phyloP scores from a whole-genome alignment of 2,888 invertebrate genomes.

The Patella depressa region DNA sequence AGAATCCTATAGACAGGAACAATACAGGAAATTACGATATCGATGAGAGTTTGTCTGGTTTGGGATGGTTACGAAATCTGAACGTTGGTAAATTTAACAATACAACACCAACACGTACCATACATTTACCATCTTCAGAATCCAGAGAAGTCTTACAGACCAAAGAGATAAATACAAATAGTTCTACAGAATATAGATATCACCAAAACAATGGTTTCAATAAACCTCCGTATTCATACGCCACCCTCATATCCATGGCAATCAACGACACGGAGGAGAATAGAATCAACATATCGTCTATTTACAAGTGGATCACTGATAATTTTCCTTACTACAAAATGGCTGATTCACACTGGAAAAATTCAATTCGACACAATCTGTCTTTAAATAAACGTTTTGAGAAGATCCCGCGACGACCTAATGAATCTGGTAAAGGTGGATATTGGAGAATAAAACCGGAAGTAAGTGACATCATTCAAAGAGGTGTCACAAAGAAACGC shows the following conservation, averaged over 20 bases:
- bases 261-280: neutral
- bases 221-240: neutral
- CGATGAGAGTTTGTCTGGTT: too few species aligned
- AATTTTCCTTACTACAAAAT: constrained; percentile 1
- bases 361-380: neutral
- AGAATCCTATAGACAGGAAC: too few species aligned
- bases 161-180: too few species aligned
- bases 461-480: neutral
- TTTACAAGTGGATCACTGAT: constrained; percentile 7
- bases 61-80: too few species aligned
- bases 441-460: constrained; percentile 10
- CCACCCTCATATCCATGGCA: neutral
- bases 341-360: neutral
- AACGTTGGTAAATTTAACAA: too few species aligned
- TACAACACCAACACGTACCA: too few species aligned
- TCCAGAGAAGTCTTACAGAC: too few species aligned
- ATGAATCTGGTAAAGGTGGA: neutral
- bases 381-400: neutral
- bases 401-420: neutral
- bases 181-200: too few species aligned
- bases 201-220: too few species aligned
- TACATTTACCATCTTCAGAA: too few species aligned
- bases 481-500: too few species aligned
- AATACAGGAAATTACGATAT: too few species aligned
- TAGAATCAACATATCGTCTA: neutral